Evolutionary conservation across 2,797 vertebrate species (phyloP).

Genomic region (Pachyuromys duprasi): DNA sequence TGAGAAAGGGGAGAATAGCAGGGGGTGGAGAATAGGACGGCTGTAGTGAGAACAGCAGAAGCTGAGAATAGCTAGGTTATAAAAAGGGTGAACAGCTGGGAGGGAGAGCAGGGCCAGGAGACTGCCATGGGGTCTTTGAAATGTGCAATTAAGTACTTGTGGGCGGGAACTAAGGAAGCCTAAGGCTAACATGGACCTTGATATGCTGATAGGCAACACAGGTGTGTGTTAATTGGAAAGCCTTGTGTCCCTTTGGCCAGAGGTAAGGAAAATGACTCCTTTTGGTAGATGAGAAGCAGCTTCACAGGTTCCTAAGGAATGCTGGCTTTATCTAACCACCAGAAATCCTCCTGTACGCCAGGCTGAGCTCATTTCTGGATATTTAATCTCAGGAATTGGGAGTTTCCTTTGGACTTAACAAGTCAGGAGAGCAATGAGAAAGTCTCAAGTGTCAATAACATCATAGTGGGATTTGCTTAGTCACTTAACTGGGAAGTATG

Average conservation of each 20-base stretch:
- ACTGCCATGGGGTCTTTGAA: background rate
- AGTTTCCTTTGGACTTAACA: background rate
- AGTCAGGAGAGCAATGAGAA: background rate
- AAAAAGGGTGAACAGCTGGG: background rate
- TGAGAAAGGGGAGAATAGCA: background rate
- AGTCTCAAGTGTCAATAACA: background rate
- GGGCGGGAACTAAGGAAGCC: background rate
- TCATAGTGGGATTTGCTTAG: background rate
- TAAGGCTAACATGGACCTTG: background rate
- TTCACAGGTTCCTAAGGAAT: too few species aligned
- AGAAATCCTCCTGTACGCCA: background rate
- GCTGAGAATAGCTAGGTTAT: background rate
- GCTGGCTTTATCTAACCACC: background rate
- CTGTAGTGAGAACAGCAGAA: background rate
- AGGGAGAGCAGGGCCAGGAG: too few species aligned
- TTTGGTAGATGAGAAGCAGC: background rate
- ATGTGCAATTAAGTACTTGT: too few species aligned
- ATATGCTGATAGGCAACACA: too few species aligned
- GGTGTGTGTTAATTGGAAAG: background rate
- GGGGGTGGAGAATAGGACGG: background rate
- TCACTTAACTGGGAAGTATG: background rate
- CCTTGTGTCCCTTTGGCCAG: background rate
- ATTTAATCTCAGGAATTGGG: background rate
- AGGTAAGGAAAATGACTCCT: too few species aligned
- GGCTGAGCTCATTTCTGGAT: background rate